Evolutionary conservation across 2,113 vertebrate genomes (phyloP), one percentile per base, ranked within the genome.

Genomic region (Mirounga angustirostris): DNA sequence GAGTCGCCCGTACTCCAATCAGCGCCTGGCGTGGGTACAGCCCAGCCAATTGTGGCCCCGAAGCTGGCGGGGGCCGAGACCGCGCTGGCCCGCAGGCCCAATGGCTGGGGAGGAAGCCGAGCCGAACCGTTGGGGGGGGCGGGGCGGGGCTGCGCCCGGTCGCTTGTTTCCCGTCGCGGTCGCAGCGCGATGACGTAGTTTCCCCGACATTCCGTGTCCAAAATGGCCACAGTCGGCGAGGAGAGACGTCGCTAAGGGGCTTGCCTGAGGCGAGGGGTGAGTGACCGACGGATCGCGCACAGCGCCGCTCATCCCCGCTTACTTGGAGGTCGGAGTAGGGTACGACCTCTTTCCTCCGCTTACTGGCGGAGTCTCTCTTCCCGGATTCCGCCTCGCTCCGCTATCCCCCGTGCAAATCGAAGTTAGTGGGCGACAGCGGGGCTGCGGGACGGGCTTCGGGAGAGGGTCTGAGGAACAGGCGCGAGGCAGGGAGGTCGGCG

Each of bases 211-310:
- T 94, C 97, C 73, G 15, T 3, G 52, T 94, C 56, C 98, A 98
- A 98, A 69, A 98, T 98, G 98, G 97, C 97, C 7, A 88, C 84
- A 0, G 94, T 97, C 81, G 4, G 90, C 52, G 22, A 87, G 95
- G 94, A 97, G 96, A 89, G 96, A 83, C 97, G 96, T 98, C 19
- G 96, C 76, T 98, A 54, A 98, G 65, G 83, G 80, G 92, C 83
- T 96, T 92, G 46, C 90, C 69, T 80, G 74, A 78, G 88, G 87
- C 63, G 76, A 67, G 50, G 43, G 90, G 97, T 98, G 71, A 98
- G 97, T 96, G 24, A 26, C 26, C 65, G 0, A 6, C 8, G 0
- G 81, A 5, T 2, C 7, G 19, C 21, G 14, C 61, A 79, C 73
- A 4, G 63, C 58, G 33, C 92, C 43, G 43, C 83, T 63, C 69